Evolutionary conservation across 2,113 vertebrate genomes (phyloP).

Genomic region (Chelonoidis abingdonii): DNA sequence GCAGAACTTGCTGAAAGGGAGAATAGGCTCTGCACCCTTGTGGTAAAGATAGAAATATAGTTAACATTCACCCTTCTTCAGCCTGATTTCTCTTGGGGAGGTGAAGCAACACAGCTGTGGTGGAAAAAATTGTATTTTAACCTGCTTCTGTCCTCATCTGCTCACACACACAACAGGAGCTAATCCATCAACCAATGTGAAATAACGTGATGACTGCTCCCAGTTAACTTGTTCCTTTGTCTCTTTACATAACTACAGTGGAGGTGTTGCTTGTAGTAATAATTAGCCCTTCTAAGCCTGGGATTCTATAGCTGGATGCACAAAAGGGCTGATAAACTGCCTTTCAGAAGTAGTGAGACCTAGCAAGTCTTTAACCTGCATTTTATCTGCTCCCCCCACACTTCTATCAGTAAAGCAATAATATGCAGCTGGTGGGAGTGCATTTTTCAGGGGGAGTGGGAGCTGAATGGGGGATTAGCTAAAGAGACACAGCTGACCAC

Average conservation of each 20-base stretch:
- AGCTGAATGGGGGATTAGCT: background rate
- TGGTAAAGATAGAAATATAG: background rate
- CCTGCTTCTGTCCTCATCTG: no score
- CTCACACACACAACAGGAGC: background rate
- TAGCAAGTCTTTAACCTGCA: background rate
- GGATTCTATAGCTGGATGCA: no score
- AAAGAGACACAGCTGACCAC: no score
- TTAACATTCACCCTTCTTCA: background rate
- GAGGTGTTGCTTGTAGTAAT: no score
- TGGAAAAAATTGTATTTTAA: background rate
- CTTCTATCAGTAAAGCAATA: no score
- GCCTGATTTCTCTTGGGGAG: background rate
- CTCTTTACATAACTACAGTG: no score
- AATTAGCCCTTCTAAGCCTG: no score
- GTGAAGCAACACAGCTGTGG: no score
- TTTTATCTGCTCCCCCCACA: background rate
- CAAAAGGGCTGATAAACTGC: no score
- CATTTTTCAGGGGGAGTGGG: background rate
- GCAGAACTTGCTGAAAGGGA: background rate
- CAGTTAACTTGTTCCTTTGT: no score
- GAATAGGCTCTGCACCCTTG: rapidly evolving
- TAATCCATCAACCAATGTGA: no score
- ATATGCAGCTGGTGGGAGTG: background rate
- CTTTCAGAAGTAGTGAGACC: background rate
- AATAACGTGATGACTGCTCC: no score